Conservation (phyloP, 2,888 invertebrate genomes). For the Mycalesis mineus region DNA sequence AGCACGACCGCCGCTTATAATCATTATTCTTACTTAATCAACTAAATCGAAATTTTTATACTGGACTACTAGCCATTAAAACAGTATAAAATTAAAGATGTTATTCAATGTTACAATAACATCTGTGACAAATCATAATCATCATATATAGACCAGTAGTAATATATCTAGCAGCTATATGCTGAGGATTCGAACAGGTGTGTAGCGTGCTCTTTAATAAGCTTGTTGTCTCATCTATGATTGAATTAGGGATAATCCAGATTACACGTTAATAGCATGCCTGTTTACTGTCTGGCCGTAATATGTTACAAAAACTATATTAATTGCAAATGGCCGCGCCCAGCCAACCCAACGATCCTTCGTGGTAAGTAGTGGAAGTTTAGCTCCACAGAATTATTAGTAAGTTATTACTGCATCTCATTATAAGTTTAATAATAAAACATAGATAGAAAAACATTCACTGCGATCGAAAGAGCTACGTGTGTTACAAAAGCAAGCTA, state of each 20-base stretch:
- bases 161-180: constrained; percentile 8
- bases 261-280: constrained; percentile 51
- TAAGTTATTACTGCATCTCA: too few relatives aligned
- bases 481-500: not conserved
- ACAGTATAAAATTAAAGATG: too few relatives aligned
- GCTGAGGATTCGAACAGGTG: constrained; percentile 25
- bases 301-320: not conserved
- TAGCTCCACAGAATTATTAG: too few relatives aligned
- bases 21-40: too few relatives aligned
- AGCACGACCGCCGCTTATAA: too few relatives aligned
- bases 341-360: too few relatives aligned
- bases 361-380: too few relatives aligned
- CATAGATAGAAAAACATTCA: not conserved
- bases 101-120: too few relatives aligned
- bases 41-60: too few relatives aligned
- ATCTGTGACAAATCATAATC: too few relatives aligned
- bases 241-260: constrained; percentile 59
- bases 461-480: not conserved
- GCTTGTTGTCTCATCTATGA: constrained; percentile 49
- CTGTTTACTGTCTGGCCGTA: not conserved
- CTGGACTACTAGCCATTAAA: too few relatives aligned
- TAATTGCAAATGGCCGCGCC: too few relatives aligned
- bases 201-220: constrained; percentile 45
- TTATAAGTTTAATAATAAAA: not conserved
- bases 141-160: not conserved